A percentile compares a stretch with the other conserved stretches of the same genome.
Conservation (phyloP, 2,888 invertebrate genomes). For the Megamerina dolium region DNA sequence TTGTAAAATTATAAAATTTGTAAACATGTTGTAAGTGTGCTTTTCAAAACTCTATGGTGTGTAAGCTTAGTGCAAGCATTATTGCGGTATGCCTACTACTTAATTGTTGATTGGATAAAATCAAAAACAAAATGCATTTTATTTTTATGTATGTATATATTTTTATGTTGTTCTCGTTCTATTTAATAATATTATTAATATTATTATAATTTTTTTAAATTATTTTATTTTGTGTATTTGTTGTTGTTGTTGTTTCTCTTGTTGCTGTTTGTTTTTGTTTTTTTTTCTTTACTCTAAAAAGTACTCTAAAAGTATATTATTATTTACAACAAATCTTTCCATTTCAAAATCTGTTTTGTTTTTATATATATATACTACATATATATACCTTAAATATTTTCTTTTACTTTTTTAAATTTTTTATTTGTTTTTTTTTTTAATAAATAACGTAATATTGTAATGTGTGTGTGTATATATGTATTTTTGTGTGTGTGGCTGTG, state of each 20-base stretch:
- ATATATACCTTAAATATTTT: slow-evolving; percentile 24
- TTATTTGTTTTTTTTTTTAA: slow-evolving; percentile 12
- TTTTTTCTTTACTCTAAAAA: slow-evolving; percentile 45
- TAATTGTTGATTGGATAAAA: no score
- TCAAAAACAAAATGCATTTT: no score
- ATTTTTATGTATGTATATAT: no score
- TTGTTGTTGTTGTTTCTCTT: slow-evolving; percentile 22
- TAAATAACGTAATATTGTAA: slow-evolving; percentile 18
- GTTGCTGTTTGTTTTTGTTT: slow-evolving; percentile 19
- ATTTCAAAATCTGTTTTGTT: no score
- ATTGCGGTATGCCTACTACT: no score
- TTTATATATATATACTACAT: no score
- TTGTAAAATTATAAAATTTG: no score
- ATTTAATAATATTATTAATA: no score
- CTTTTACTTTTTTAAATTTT: slow-evolving; percentile 20
- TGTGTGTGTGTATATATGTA: slow-evolving; percentile 22
- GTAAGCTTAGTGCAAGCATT: no score
- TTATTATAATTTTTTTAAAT: slow-evolving; percentile 15
- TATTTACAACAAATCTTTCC: slow-evolving; percentile 48
- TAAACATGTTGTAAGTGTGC: no score
- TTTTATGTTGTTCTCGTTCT: no score
- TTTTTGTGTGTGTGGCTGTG: slow-evolving; percentile 23
- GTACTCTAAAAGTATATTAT: slow-evolving; percentile 36
- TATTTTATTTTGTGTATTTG: slow-evolving; percentile 30
- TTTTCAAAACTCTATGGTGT: no score